phyloP scores from a whole-genome alignment of 1,140 invertebrate species.

The Scylla paramamosain region DNA sequence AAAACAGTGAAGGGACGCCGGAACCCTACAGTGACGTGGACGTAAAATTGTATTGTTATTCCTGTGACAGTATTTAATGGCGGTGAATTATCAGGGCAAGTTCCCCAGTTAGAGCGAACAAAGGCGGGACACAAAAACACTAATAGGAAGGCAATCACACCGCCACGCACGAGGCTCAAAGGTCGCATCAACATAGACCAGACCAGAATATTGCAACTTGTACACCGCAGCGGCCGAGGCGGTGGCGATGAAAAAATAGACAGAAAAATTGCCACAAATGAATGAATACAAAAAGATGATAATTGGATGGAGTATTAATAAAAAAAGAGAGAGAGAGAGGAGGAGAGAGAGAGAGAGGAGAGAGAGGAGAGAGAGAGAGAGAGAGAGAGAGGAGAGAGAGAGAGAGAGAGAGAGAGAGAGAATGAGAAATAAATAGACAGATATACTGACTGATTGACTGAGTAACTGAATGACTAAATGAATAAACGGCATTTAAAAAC shows the following conservation, averaged over 20 bases:
- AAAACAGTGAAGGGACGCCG: not conserved
- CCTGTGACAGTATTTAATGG: not conserved
- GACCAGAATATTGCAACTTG: not conserved
- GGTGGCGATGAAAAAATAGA: not conserved
- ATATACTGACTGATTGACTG: too few relatives aligned
- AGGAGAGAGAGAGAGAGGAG: too few relatives aligned
- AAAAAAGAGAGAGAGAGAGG: too few relatives aligned
- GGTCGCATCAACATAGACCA: not conserved
- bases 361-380: too few relatives aligned
- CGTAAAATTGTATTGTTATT: not conserved
- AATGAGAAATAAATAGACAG: too few relatives aligned
- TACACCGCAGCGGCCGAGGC: not conserved
- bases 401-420: too few relatives aligned
- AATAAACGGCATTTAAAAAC: too few relatives aligned
- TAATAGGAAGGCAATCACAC: not conserved
- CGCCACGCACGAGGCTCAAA: not conserved
- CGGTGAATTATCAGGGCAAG: not conserved
- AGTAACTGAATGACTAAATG: too few relatives aligned
- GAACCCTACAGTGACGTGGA: not conserved
- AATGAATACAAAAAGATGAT: too few relatives aligned
- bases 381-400: too few relatives aligned
- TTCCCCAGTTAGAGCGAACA: not conserved
- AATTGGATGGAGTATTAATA: too few relatives aligned
- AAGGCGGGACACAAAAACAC: constrained; percentile 7
- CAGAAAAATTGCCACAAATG: not conserved